Percentiles rank a stretch among this genome's conserved stretches.
These are phyloP conservation scores for Sitta carolinensis DNA, from an alignment of 2,797 vertebrate species.

Conservation along the genomic window DNA sequence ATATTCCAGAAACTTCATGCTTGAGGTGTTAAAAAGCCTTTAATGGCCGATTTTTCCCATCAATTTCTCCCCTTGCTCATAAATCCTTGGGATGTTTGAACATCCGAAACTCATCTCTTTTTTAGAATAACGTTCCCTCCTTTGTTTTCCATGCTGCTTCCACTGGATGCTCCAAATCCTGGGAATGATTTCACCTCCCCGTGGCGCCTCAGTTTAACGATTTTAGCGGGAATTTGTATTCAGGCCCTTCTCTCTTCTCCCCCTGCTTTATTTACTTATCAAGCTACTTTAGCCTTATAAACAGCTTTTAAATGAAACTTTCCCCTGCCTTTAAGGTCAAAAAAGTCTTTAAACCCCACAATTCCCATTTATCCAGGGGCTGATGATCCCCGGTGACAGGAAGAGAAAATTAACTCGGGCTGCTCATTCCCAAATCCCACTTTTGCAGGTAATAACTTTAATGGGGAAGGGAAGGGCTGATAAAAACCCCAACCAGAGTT, in stretches of 20 bases:
- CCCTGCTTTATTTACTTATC: background rate
- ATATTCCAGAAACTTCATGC: accelerated
- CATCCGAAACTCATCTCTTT: background rate
- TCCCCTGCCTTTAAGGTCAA: slow-evolving; percentile 27
- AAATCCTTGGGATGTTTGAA: background rate
- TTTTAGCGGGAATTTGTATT: background rate
- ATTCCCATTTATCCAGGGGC: background rate
- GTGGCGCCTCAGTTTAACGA: background rate
- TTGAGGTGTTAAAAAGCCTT: background rate
- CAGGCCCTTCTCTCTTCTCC: background rate
- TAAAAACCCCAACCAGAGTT: background rate
- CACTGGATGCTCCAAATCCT: accelerated
- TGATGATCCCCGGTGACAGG: slow-evolving; percentile 13
- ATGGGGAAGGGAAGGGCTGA: background rate
- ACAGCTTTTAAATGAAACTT: slow-evolving; percentile 7
- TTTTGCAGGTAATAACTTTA: background rate
- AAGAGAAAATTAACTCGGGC: background rate
- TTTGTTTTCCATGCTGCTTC: background rate
- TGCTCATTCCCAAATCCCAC: background rate
- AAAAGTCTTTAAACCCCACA: background rate
- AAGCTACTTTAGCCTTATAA: background rate
- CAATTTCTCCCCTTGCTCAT: background rate
- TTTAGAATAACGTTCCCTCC: accelerated
- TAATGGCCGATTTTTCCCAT: accelerated
- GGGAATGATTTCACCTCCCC: background rate